phyloP scores from a whole-genome alignment of 2,888 invertebrate genomes.

The Allacma fusca region DNA sequence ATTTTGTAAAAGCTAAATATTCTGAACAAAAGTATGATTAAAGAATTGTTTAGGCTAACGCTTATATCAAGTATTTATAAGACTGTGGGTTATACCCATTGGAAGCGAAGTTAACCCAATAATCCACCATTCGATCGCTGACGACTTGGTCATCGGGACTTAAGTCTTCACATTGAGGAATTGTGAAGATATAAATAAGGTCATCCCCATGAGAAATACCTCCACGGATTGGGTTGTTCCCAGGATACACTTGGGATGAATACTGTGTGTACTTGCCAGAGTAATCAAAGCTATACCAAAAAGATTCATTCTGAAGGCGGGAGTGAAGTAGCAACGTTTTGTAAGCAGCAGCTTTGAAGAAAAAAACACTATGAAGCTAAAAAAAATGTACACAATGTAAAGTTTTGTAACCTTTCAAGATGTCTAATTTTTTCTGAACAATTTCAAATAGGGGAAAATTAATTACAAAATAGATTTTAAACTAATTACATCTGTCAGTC shows the following conservation, averaged over 20 bases:
- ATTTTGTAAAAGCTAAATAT: too few species aligned
- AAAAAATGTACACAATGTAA: constrained; percentile 3
- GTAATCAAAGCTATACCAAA: constrained; percentile 68
- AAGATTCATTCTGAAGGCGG: constrained; percentile 63
- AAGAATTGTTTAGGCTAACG: too few species aligned
- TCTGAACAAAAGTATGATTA: too few species aligned
- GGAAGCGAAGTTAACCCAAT: constrained; percentile 64
- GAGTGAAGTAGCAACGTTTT: constrained; percentile 64
- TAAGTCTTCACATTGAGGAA: constrained; percentile 52
- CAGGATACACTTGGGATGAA: constrained; percentile 58
- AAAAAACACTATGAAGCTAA: constrained; percentile 66
- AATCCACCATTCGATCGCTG: constrained; percentile 66
- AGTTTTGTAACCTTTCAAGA: too few species aligned
- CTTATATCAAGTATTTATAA: too few species aligned
- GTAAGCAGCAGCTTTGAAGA: constrained; percentile 67
- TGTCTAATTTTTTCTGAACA: too few species aligned
- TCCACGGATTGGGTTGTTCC: not conserved
- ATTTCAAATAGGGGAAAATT: too few species aligned
- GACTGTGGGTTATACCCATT: too few species aligned
- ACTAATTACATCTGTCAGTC: constrained; percentile 67
- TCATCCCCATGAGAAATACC: constrained; percentile 70
- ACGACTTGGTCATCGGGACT: constrained; percentile 63
- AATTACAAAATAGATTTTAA: too few species aligned
- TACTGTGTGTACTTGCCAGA: constrained; percentile 64
- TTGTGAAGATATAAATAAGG: constrained; percentile 69